Evolutionary conservation across 2,113 vertebrate species (phyloP).

Genomic region (Prietella phreatophila): DNA sequence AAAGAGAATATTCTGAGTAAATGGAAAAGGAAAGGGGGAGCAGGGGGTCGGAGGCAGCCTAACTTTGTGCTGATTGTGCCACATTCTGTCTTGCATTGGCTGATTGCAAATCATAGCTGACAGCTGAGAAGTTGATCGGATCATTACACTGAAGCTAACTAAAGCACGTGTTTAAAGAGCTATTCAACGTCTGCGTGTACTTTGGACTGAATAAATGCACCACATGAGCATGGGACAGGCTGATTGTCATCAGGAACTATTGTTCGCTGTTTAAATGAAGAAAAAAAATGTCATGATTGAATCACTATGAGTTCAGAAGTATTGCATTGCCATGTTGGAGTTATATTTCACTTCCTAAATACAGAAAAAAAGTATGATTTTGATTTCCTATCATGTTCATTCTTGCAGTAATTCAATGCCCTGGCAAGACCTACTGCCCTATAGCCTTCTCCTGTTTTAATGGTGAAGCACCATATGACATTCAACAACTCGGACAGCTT

Average conservation of each 20-base stretch:
- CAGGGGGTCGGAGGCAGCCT: background rate
- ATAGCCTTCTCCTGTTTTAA: conserved; percentile 18
- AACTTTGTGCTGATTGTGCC: conserved; percentile 29
- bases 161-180: conserved; percentile 16
- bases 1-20: background rate
- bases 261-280: background rate
- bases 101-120: conserved; percentile 38
- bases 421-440: background rate
- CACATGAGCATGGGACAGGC: background rate
- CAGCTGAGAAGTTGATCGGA: conserved; percentile 14
- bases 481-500: background rate
- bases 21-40: background rate
- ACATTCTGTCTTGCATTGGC: conserved; percentile 1
- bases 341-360: background rate
- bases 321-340: background rate
- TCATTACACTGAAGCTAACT: conserved; percentile 18
- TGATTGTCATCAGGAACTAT: background rate
- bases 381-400: background rate
- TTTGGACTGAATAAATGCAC: conserved; percentile 11
- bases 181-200: conserved; percentile 5
- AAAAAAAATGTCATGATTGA: too few species aligned
- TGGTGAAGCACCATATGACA: conserved; percentile 26
- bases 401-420: background rate
- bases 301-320: background rate
- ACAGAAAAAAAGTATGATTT: background rate